A percentile compares a stretch with the other conserved stretches of the same genome.
Conservation (phyloP, 2,888 invertebrate genomes). For the Oxyscelio sp. region DNA sequence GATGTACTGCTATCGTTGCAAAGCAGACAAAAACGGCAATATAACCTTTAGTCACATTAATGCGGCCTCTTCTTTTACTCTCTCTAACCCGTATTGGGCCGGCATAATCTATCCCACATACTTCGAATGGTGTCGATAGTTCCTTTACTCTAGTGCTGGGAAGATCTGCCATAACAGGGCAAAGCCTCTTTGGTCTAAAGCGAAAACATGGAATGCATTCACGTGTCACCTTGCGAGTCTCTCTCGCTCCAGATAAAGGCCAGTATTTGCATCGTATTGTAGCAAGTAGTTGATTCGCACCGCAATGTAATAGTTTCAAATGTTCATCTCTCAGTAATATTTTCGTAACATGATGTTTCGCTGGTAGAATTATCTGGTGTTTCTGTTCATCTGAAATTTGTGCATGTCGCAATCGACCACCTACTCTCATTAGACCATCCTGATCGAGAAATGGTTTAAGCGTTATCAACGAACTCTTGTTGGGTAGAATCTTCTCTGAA, state of each 20-base stretch:
- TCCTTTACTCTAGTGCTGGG: conserved; percentile 29
- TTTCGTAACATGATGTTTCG: background rate
- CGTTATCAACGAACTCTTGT: background rate
- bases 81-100: conserved; percentile 71
- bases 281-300: conserved; percentile 1
- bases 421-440: background rate
- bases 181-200: conserved; percentile 26
- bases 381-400: background rate
- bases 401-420: background rate
- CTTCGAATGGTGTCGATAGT: conserved; percentile 29
- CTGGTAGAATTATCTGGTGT: conserved; percentile 9
- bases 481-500: background rate
- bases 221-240: conserved; percentile 35
- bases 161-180: conserved; percentile 46
- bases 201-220: conserved; percentile 49
- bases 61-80: conserved; percentile 51
- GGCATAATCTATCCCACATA: conserved; percentile 30
- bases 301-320: background rate
- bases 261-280: conserved; percentile 9
- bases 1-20: conserved; percentile 44
- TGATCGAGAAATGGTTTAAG: conserved; percentile 12
- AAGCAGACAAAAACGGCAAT: conserved; percentile 68
- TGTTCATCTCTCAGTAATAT: conserved; percentile 1
- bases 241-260: conserved; percentile 15
- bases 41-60: no score